Conservation (phyloP, 2,888 invertebrate species). For the Leistus spinibarbis region DNA sequence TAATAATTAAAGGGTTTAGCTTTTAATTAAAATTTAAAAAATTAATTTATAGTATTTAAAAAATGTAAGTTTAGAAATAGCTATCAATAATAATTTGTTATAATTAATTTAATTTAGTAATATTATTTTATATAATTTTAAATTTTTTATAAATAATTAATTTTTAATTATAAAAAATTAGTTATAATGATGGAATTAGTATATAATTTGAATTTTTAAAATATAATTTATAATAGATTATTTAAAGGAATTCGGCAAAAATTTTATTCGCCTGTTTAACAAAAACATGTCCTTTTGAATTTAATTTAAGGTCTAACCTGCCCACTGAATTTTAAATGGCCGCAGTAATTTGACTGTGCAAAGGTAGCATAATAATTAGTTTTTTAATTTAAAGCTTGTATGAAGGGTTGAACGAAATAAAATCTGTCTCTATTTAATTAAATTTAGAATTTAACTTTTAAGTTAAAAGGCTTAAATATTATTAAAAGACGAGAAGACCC, state of each 20-base stretch:
- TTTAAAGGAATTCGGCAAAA: conserved; percentile 69
- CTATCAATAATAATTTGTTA: conserved; percentile 58
- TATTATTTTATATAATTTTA: conserved; percentile 57
- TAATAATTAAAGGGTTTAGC: conserved; percentile 66
- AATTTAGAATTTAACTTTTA: conserved; percentile 63
- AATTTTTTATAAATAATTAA: conserved; percentile 56
- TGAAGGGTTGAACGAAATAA: conserved; percentile 75
- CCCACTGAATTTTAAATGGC: conserved; percentile 77
- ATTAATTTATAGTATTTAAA: conserved; percentile 52
- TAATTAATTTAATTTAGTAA: conserved; percentile 59
- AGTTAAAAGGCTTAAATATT: conserved; percentile 70
- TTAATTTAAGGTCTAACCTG: conserved; percentile 72
- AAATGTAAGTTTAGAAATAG: conserved; percentile 65
- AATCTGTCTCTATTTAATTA: conserved; percentile 64
- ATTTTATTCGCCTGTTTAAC: conserved; percentile 73
- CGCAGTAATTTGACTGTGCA: conserved; percentile 79
- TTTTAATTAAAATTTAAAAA: conserved; percentile 64
- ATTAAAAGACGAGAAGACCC: conserved; percentile 79
- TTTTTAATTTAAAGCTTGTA: conserved; percentile 80
- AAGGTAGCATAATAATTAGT: conserved; percentile 84
- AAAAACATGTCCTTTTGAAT: conserved; percentile 75
- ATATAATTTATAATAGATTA: conserved; percentile 56
- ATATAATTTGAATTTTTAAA: conserved; percentile 53
- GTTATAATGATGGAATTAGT: conserved; percentile 68
- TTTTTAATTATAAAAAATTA: conserved; percentile 56